Conservation (phyloP, 2,797 vertebrate species). For the Cossypha dichroa region DNA sequence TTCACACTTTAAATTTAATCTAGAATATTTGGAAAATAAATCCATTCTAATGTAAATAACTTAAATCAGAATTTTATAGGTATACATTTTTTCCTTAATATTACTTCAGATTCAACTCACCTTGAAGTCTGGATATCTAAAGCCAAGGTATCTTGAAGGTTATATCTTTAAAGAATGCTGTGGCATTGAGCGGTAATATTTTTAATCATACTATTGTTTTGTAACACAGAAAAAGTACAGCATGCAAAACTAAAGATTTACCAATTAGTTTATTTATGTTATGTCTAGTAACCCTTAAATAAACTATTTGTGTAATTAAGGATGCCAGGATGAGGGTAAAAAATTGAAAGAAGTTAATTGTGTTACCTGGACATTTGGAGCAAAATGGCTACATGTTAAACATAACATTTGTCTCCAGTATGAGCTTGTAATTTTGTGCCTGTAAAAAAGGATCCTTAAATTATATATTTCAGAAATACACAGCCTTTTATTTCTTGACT, state of each 20-base stretch:
- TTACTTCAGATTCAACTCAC: not conserved
- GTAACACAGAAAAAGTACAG: not conserved
- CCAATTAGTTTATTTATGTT: not conserved
- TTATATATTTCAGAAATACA: slow-evolving; percentile 16
- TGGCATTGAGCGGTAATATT: not conserved
- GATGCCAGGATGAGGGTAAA: not conserved
- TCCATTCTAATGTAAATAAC: not conserved
- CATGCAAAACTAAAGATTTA: not conserved
- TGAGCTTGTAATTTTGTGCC: not conserved
- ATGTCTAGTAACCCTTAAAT: not conserved
- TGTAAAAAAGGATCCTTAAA: not conserved
- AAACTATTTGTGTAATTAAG: not conserved
- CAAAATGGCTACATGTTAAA: not conserved
- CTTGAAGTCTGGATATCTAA: not conserved
- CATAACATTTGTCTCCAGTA: slow-evolving; percentile 26
- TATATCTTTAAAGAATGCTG: not conserved
- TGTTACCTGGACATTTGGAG: not conserved
- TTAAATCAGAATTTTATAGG: not conserved
- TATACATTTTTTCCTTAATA: not conserved
- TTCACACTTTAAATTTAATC: not conserved
- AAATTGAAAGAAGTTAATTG: not conserved
- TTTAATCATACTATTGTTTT: not conserved
- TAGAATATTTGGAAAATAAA: not conserved
- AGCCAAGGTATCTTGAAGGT: not conserved
- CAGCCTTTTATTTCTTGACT: slow-evolving; percentile 10